phyloP scores from a whole-genome alignment of 2,888 invertebrate species.

The Agrilus biguttatus region DNA sequence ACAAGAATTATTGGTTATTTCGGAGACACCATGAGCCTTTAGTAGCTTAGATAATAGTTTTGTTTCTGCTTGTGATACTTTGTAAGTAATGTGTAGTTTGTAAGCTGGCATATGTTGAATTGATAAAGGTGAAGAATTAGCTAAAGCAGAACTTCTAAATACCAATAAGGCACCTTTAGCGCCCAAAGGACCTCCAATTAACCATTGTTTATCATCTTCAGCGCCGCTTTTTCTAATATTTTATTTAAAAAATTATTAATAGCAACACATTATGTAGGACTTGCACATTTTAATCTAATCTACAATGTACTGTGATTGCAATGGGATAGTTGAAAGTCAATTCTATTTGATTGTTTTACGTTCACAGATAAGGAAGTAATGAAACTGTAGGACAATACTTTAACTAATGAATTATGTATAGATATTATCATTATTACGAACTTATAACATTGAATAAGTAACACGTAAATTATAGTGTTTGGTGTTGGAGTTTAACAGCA shows the following conservation, averaged over 20 bases:
- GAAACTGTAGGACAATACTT: too few species aligned
- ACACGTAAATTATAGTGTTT: too few species aligned
- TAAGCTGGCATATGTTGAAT: conserved; percentile 47
- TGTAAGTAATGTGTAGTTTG: conserved; percentile 61
- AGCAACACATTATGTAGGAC: neutral
- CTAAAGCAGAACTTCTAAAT: conserved; percentile 51
- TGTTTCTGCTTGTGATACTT: conserved; percentile 65
- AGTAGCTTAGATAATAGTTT: conserved; percentile 61
- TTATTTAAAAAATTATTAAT: neutral
- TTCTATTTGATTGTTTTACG: too few species aligned
- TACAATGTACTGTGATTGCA: too few species aligned
- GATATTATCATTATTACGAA: too few species aligned
- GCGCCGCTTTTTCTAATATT: neutral
- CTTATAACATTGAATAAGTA: too few species aligned
- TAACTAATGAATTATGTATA: too few species aligned
- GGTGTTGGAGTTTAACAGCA: too few species aligned
- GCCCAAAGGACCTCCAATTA: conserved; percentile 32
- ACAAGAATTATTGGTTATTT: conserved; percentile 54
- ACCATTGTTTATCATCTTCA: conserved; percentile 20
- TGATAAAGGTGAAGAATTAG: conserved; percentile 23
- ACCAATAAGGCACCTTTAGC: conserved; percentile 49
- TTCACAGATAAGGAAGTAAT: too few species aligned
- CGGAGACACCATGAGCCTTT: conserved; percentile 62
- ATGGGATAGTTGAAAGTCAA: too few species aligned
- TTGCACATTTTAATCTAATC: neutral